These are phyloP conservation scores for Hemicentrotus pulcherrimus DNA, from an alignment of 35 echinoderm and acorn worm species.

Conservation along the genomic window DNA sequence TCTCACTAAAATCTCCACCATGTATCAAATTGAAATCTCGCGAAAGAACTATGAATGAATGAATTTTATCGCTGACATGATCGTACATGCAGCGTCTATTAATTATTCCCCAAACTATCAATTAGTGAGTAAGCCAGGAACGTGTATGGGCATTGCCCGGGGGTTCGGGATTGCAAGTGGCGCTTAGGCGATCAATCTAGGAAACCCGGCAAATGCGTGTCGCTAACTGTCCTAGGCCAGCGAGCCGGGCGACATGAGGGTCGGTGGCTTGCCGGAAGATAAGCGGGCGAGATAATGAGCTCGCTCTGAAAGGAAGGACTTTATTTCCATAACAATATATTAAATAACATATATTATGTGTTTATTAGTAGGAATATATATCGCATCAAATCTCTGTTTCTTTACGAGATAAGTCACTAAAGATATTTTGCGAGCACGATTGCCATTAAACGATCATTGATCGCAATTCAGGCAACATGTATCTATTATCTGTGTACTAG, in stretches of 20 bases:
- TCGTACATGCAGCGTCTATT: neutral
- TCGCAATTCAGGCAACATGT: too few species aligned
- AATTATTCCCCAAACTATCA: constrained; percentile 46
- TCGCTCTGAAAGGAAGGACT: neutral
- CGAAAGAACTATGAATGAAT: neutral
- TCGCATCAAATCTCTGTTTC: neutral
- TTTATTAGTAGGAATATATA: neutral
- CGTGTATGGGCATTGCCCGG: neutral
- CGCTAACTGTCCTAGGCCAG: neutral
- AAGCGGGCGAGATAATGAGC: constrained; percentile 37
- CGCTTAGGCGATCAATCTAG: constrained; percentile 16
- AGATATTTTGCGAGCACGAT: neutral
- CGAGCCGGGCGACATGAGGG: neutral
- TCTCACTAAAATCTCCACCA: neutral
- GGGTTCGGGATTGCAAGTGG: neutral
- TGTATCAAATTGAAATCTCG: neutral
- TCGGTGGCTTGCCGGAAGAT: neutral
- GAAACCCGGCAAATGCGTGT: constrained; percentile 29
- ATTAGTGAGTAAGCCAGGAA: neutral
- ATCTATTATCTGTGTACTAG: too few species aligned
- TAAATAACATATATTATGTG: neutral
- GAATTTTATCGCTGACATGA: neutral
- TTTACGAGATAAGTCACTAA: neutral
- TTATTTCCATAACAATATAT: neutral
- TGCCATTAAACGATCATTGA: neutral